These are phyloP conservation scores for Paramuricea clavata DNA, from an alignment of 92 coral and sea anemone genomes.

Conservation along the genomic window DNA sequence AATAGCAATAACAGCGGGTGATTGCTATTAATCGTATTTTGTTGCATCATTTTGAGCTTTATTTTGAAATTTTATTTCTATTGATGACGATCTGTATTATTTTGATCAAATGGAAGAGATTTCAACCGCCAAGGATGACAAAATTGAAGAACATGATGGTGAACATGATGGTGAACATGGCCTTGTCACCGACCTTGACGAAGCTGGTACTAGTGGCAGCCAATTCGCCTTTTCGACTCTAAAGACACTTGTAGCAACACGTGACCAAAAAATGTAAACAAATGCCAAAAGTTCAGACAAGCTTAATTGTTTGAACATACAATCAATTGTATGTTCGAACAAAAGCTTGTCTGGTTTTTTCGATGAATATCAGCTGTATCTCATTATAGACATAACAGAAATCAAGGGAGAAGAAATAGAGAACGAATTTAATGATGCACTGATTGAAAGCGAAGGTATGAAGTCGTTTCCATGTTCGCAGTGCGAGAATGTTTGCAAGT, in stretches of 20 bases:
- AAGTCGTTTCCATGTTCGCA: constrained; percentile 3
- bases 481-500: constrained; percentile 27
- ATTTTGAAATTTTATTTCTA: background rate
- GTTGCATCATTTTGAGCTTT: background rate
- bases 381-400: background rate
- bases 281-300: too few relatives aligned
- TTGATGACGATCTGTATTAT: background rate
- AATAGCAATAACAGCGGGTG: constrained; percentile 12
- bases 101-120: background rate
- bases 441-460: background rate
- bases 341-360: too few relatives aligned
- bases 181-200: background rate
- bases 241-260: too few relatives aligned
- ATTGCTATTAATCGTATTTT: background rate
- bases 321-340: too few relatives aligned
- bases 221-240: too few relatives aligned
- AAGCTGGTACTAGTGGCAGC: background rate
- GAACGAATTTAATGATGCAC: background rate
- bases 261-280: too few relatives aligned
- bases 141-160: constrained; percentile 15
- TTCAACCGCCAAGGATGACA: constrained; percentile 20
- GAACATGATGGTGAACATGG: background rate
- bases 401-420: constrained; percentile 15
- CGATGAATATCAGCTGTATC: background rate
- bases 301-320: too few relatives aligned